phyloP scores from a whole-genome alignment of 2,113 vertebrate species.

The Rhipidura dahli region DNA sequence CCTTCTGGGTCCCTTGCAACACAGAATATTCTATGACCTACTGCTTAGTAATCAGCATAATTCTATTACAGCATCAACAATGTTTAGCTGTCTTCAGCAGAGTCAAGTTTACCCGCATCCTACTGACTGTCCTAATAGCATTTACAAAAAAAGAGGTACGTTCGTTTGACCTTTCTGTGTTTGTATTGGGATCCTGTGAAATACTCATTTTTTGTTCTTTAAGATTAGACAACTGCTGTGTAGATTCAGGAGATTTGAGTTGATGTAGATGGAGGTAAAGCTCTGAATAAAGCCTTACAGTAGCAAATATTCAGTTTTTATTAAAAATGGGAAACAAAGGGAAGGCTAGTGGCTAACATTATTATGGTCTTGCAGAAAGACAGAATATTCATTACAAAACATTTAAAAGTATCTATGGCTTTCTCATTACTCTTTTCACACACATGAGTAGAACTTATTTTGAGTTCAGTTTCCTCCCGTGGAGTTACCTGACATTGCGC shows the following conservation, averaged over 20 bases:
- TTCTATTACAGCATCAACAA: slow-evolving; percentile 85
- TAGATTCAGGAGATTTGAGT: background rate
- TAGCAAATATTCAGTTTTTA: background rate
- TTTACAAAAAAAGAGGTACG: slow-evolving; percentile 95
- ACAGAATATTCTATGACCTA: background rate
- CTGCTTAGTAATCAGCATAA: background rate
- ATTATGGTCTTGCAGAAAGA: background rate
- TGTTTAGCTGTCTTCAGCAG: slow-evolving; percentile 92
- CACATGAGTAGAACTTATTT: background rate
- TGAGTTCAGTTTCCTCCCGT: background rate
- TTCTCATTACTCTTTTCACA: background rate
- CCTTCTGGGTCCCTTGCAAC: background rate
- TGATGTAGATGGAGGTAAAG: background rate
- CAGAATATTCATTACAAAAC: background rate
- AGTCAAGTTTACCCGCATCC: slow-evolving; percentile 90
- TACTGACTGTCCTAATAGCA: slow-evolving; percentile 89
- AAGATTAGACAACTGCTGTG: background rate
- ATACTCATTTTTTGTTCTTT: background rate
- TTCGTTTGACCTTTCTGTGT: background rate
- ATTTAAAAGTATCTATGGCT: background rate
- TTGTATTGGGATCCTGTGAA: background rate
- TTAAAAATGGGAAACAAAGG: background rate
- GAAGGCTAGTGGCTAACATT: background rate
- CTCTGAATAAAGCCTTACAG: background rate
- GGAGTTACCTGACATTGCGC: background rate